Evolutionary conservation across 1,140 invertebrate species (phyloP).

Genomic region (Saxidomus purpurata): DNA sequence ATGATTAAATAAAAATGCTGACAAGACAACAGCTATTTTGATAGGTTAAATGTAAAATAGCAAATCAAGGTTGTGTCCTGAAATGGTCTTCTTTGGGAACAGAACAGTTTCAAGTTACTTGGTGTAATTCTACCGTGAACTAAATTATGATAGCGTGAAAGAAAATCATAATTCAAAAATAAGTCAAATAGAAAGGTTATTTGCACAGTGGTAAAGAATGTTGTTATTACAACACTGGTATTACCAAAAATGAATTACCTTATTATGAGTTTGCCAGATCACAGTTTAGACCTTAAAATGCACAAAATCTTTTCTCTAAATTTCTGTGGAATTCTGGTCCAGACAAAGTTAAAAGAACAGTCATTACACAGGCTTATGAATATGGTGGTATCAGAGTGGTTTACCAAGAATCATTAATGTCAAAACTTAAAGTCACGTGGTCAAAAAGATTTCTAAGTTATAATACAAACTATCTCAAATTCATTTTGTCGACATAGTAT

Average conservation of each 20-base stretch:
- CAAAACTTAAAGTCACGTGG: neutral
- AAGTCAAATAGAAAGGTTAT: neutral
- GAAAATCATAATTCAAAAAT: conserved; percentile 1
- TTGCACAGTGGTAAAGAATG: neutral
- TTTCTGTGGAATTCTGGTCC: neutral
- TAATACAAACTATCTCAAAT: no score
- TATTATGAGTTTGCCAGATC: neutral
- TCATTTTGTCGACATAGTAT: no score
- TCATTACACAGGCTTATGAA: neutral
- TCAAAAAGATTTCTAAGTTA: neutral
- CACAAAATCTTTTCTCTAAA: conserved; percentile 11
- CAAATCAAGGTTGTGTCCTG: no score
- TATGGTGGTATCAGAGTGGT: neutral
- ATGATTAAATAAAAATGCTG: no score
- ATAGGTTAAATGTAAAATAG: no score
- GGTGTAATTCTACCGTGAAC: no score
- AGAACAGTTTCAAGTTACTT: no score
- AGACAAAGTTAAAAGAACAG: conserved; percentile 15
- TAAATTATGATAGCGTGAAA: neutral
- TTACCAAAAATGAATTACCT: conserved; percentile 15
- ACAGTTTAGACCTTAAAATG: neutral
- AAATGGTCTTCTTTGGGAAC: no score
- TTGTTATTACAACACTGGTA: conserved; percentile 2
- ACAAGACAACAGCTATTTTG: no score
- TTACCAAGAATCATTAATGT: neutral